phyloP scores from a whole-genome alignment of 2,797 vertebrate species.

The Yasuhikotakia modesta region DNA sequence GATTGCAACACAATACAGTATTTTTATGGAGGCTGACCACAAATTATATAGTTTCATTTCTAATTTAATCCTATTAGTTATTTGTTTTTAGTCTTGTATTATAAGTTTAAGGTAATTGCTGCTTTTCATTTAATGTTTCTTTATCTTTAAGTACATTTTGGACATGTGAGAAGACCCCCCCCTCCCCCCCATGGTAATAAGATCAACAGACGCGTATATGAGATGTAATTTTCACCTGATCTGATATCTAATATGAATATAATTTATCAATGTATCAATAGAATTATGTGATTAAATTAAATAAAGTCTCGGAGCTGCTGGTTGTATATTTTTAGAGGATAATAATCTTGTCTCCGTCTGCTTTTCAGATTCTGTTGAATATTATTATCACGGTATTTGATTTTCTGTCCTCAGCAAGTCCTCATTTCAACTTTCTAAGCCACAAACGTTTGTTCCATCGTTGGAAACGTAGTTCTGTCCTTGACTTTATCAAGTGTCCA shows the following conservation, averaged over 20 bases:
- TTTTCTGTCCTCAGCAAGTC: too few relatives aligned
- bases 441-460: neutral
- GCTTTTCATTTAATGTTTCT: neutral
- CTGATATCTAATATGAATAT: too few relatives aligned
- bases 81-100: slow-evolving; percentile 1
- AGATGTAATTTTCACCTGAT: neutral
- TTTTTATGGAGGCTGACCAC: neutral
- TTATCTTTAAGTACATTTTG: neutral
- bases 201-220: neutral
- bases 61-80: neutral
- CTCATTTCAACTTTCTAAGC: neutral
- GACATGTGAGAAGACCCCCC: neutral
- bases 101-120: neutral
- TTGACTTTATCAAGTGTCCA: neutral
- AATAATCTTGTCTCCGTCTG: too few relatives aligned
- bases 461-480: neutral
- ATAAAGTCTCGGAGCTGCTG: too few relatives aligned
- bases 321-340: neutral
- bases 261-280: too few relatives aligned
- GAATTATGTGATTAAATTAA: too few relatives aligned
- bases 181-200: neutral
- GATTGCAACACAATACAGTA: too few relatives aligned
- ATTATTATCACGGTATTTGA: neutral
- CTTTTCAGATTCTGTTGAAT: too few relatives aligned
- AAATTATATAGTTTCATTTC: neutral